Percentiles rank a stretch among this genome's conserved stretches.
Evolutionary conservation across 2,797 vertebrate genomes (phyloP).

Genomic region (Momotus momota): DNA sequence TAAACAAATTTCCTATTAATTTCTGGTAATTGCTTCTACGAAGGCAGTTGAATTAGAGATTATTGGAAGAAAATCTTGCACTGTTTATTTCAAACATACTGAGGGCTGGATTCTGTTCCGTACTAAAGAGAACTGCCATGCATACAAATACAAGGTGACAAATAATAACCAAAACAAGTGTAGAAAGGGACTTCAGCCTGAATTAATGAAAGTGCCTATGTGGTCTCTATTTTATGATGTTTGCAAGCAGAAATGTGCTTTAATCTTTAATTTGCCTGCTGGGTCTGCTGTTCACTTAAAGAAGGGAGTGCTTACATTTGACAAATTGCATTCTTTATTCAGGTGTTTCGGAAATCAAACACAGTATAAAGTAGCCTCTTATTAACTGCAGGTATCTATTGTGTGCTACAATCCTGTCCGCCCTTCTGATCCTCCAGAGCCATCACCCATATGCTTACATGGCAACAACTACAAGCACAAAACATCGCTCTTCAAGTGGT

Average conservation of each 20-base stretch:
- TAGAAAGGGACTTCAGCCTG: not conserved
- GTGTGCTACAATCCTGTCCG: not conserved
- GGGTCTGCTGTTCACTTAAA: not conserved
- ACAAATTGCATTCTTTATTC: not conserved
- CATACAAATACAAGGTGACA: not conserved
- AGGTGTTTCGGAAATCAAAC: not conserved
- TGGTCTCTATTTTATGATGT: not conserved
- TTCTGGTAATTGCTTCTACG: constrained; percentile 19
- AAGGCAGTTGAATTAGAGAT: constrained; percentile 13
- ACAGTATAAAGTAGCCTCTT: not conserved
- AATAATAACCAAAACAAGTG: not conserved
- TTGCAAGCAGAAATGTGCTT: not conserved
- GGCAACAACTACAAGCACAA: not conserved
- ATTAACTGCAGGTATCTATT: not conserved
- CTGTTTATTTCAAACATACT: not conserved
- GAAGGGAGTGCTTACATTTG: not conserved
- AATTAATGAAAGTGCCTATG: not conserved
- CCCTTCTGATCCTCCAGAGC: not conserved
- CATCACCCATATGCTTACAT: not conserved
- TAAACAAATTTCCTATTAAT: constrained; percentile 31
- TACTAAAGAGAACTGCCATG: not conserved
- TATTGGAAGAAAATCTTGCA: not conserved
- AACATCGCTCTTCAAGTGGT: not conserved
- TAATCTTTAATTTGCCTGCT: not conserved
- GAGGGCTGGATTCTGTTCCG: not conserved